These are phyloP conservation scores for Apodemus speciosus DNA, from an alignment of 2,113 vertebrate species.

Conservation along the genomic window DNA sequence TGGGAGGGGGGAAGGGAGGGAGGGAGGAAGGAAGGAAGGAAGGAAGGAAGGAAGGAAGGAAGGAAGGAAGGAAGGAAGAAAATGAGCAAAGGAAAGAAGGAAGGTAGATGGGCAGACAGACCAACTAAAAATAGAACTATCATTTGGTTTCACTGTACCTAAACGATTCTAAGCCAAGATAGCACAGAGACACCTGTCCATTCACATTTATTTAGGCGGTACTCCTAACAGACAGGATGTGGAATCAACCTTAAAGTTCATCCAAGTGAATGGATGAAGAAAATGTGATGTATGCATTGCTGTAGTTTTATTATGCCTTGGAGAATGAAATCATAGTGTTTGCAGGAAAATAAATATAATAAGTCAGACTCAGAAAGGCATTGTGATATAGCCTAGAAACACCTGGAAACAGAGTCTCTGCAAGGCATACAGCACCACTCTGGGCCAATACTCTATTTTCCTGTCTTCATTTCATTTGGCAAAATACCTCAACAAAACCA, in stretches of 20 bases:
- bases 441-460: no score
- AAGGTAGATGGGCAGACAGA: background rate
- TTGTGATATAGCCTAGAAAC: background rate
- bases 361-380: background rate
- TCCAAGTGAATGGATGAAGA: background rate
- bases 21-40: no score
- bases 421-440: no score
- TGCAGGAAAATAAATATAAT: background rate
- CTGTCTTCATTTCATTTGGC: no score
- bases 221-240: background rate
- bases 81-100: background rate
- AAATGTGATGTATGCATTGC: background rate
- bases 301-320: background rate
- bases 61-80: no score
- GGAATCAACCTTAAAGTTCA: background rate
- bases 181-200: background rate
- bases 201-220: background rate
- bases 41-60: no score
- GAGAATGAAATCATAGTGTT: background rate
- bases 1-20: no score
- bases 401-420: background rate
- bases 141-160: background rate
- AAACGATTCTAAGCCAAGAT: background rate
- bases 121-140: background rate
- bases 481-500: no score